Evolutionary conservation across 2,888 invertebrate species (phyloP), one percentile per base, ranked within the genome.

Genomic region (Netelia inedita): DNA sequence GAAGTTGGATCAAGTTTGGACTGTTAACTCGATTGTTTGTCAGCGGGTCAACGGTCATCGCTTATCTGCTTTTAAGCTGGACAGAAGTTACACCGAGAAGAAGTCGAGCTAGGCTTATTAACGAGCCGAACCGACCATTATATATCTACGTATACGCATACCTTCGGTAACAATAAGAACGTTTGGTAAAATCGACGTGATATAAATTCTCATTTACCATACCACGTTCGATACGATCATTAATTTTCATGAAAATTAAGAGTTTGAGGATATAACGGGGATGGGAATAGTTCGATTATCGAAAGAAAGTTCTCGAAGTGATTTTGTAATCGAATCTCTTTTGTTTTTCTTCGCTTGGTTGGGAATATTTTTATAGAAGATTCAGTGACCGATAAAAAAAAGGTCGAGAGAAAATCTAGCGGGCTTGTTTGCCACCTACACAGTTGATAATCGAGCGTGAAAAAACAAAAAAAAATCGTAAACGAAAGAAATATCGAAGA

Each of bases 21-120:
- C 88, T 88, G 87, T 89, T 84, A 86, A 86, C 88, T 88, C 88
- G 87, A 87, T 89, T 88, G 87, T 89, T 88, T 87, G 87, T 87
- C 86, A 88, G 83, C 86, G 85, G 89, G 88, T 89, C 89, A 89
- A 89, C 87, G 89, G 88, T 89, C 89, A 89, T 68, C 79, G 80
- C 85, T 79, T 85, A 79, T 85, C 79, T 75, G 28, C 71, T 76
- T 19, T 79, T 63, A 79, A 82, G 72, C 66, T 43, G 65, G 65
- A 50, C 41, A 50, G 50, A 63, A 66, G 69, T 6, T 35, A 35
- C 35, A 35, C 82, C 14, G 66, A 41, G 75, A 73, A 35, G 66
- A 57, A 55, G 16, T n/a, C 57, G 65, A 53, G 71, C 21, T 5
- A 55, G 23, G 9, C 71, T 19, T 9, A 57, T 53, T 55, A 14